These are phyloP conservation scores for Eulemur macaco DNA, from an alignment of 2,113 vertebrate species.

Conservation along the genomic window DNA sequence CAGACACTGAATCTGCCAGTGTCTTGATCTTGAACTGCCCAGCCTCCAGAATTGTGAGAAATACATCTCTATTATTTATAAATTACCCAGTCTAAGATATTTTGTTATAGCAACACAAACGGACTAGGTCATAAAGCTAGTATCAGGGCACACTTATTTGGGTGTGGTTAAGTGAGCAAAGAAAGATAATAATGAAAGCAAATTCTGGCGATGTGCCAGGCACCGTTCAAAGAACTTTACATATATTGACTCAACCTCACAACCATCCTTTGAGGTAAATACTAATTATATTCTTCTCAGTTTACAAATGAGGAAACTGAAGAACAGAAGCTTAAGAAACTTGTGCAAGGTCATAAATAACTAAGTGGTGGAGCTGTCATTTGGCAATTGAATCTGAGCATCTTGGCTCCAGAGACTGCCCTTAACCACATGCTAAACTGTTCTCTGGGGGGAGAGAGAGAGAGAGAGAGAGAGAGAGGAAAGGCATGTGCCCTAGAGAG, in stretches of 20 bases:
- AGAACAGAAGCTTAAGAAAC: not conserved
- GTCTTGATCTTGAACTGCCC: not conserved
- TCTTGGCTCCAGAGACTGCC: not conserved
- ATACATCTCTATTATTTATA: not conserved
- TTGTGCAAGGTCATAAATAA: not conserved
- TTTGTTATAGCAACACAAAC: not conserved
- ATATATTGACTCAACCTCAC: not conserved
- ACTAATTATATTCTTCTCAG: not conserved
- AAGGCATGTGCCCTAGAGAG: not conserved
- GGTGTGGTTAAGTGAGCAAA: not conserved
- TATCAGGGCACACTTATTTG: not conserved
- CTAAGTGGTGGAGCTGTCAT: not conserved
- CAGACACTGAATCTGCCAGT: not conserved
- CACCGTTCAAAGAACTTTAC: not conserved
- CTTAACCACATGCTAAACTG: not conserved
- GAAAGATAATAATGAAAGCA: not conserved
- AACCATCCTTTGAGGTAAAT: not conserved
- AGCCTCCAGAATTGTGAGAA: not conserved
- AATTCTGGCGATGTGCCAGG: not conserved
- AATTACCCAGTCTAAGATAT: not conserved
- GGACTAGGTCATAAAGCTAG: not conserved
- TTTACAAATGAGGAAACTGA: slow-evolving; percentile 17
- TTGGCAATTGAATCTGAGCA: not conserved
- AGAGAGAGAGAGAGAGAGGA: not conserved
- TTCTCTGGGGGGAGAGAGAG: not conserved